Evolutionary conservation across 2,797 vertebrate species (phyloP), one percentile per base, ranked within the genome.

Genomic region (Rhinogobio ventralis): DNA sequence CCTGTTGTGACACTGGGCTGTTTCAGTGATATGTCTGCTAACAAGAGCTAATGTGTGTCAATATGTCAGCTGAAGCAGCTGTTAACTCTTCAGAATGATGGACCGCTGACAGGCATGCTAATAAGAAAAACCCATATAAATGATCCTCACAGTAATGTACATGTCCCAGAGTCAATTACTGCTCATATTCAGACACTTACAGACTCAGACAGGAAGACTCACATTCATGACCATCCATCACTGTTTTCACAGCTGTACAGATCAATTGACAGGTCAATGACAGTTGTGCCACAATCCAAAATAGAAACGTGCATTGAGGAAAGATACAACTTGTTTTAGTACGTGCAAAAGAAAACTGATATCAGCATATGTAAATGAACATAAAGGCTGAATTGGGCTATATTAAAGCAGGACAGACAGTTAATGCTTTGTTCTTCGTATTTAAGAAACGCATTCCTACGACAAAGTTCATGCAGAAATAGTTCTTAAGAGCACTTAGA

Each of bases 1-100:
- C 33, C 51, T 28, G 15, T 49, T 51, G 17, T 55, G 25, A 55
- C 46, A 45, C 49, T 14, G 19, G 13, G 49, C 36, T 36, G 45
- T 83, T 45, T 74, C 28, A 64, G 33, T 72, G 33, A 78, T 66
- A 75, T 20, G 67, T 28, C 39, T 85, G 60, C 23, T 64, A 79
- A 79, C n/a, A 86, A 83, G 69, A 51, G 45, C 62, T 42, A 78
- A 62, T 79, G 75, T 73, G 85, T 88, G 85, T 53, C 49, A 71
- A 90, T 86, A 89, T 90, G 88, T 83, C 84, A 67, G 79, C 80
- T 81, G 68, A 86, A 91, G 87, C 91, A 92, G 91, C 90, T 92
- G 91, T 86, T 51, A 28, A 68, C 79, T 84, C 79, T 53, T 81
- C 51, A 87, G 84, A 89, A 78, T 77, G 25, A 62, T 0, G 53